Evolutionary conservation across 1,140 invertebrate species (phyloP), one percentile per base, ranked within the genome.

Genomic region (Listronotus bonariensis): DNA sequence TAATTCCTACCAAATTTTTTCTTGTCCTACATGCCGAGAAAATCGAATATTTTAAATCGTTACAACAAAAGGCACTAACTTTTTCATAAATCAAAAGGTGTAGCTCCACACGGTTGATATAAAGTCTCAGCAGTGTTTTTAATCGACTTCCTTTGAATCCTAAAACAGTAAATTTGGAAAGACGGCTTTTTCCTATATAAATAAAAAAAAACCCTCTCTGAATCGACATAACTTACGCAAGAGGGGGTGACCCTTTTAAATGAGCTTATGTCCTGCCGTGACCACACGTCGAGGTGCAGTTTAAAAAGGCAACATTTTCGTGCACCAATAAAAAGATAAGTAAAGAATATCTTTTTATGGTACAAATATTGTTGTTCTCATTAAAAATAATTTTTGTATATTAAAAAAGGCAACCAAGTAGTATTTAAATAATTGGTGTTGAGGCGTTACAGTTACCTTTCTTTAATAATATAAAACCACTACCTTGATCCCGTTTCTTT

Each of bases 191-290:
- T 58, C 20, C 40, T 26, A 17, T 51, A 54, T 11, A 56, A 64
- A 49, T 43, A 55, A 54, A 53, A 62, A 46, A 56, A 26, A 45
- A 6, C 59, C 51, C 49, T 40, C 49, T 62, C 32, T 38, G 49
- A 53, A 54, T 64, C 15, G 61, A 55, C 61, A 55, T 64, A 64
- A 64, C 31, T 64, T 64, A 48, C 61, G 32, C 61, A 41, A 55
- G 53, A 48, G 52, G 61, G 61, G 61, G 20, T 15, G 52, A 55
- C 61, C 61, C 53, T 64, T 56, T 34, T 64, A 64, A 64, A 64
- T 64, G 41, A 64, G 53, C 55, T 64, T 64, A 17, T 32, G 42
- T 62, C 59, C 59, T 36, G 51, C 40, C n/a, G 58, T 20, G 58
- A 52, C 41, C 56, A 40, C 56, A 58, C 40, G 45, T 31, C 26